Percentiles rank a stretch among this genome's conserved stretches.
Evolutionary conservation across 2,888 invertebrate species (phyloP).

Genomic region (Fragum sueziense): DNA sequence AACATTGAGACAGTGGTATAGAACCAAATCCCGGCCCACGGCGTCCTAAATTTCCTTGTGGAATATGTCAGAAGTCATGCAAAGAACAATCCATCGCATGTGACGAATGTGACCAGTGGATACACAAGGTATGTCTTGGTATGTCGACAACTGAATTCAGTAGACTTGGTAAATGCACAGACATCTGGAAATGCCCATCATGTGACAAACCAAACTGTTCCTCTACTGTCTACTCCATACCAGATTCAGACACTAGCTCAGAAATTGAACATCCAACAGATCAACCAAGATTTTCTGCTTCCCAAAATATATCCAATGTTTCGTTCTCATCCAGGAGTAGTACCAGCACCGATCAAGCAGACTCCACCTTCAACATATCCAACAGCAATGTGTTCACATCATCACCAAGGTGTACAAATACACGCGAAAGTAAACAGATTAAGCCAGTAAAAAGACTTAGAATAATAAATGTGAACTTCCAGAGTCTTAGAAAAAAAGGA

Average conservation of each 20-base stretch:
- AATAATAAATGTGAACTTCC: too few species aligned
- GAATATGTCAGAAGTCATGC: conserved; percentile 14
- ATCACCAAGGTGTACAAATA: too few species aligned
- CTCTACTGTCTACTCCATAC: conserved; percentile 11
- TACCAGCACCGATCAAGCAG: too few species aligned
- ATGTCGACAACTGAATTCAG: conserved; percentile 13
- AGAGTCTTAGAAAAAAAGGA: neutral
- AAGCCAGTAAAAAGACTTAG: too few species aligned
- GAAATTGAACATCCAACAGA: too few species aligned
- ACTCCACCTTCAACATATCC: too few species aligned
- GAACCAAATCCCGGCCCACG: conserved; percentile 21
- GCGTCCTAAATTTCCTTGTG: conserved; percentile 29
- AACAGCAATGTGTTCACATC: too few species aligned
- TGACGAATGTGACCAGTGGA: conserved; percentile 32
- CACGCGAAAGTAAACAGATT: too few species aligned
- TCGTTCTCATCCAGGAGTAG: too few species aligned
- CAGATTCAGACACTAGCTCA: too few species aligned
- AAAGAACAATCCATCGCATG: conserved; percentile 12
- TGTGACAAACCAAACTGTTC: conserved; percentile 25
- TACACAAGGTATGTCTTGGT: conserved; percentile 19
- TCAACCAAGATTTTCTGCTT: too few species aligned
- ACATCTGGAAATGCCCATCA: conserved; percentile 24
- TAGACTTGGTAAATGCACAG: neutral
- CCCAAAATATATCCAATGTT: too few species aligned
- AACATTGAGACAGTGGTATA: conserved; percentile 5